Evolutionary conservation across 2,797 vertebrate species (phyloP), one percentile per base, ranked within the genome.

Genomic region (Cyclopterus lumpus): DNA sequence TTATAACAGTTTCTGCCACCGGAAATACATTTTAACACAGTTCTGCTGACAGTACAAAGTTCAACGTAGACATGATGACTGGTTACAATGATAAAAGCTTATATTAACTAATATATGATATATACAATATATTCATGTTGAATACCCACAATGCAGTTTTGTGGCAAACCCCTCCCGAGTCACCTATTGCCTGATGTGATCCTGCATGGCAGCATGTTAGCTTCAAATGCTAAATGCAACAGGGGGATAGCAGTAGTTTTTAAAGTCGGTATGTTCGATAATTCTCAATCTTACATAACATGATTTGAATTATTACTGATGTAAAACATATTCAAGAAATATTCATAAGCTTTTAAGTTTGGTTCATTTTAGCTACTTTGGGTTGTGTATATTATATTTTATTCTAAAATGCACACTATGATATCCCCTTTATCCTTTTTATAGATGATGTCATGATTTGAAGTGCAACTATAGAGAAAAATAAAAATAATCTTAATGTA

Each of bases 101-200:
- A 0, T 2, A 22, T 57, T 1, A 67, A 3, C 1, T 59, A 26
- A 32, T 0, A 58, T 40, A 1, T 26, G 38, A 1, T 0, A 1
- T 1, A 0, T 65, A 7, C 8, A 9, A 1, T 0, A 1, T 1
- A 0, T 65, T 7, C 8, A 46, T 14, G 42, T 12, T 0, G 0
- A 57, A 20, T 83, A 83, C 88, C 87, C 86, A 88, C 32, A 85
- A 89, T 89, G 77, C 88, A 15, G 2, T 0, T n/a, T n/a, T 42
- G 8, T 1, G 1, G 1, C 4, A 30, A 2, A 4, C 0, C 14
- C 0, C 2, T 7, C 20, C 16, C 4, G 1, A 14, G 3, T 15
- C 38, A 82, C 32, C 79, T 12, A 91, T 89, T 90, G 89, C 88
- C 34, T 73, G 65, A 2, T 53, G 22, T 0, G 3, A 1, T 3